phyloP scores from a whole-genome alignment of 1,140 invertebrate species.

The Ylistrum balloti region DNA sequence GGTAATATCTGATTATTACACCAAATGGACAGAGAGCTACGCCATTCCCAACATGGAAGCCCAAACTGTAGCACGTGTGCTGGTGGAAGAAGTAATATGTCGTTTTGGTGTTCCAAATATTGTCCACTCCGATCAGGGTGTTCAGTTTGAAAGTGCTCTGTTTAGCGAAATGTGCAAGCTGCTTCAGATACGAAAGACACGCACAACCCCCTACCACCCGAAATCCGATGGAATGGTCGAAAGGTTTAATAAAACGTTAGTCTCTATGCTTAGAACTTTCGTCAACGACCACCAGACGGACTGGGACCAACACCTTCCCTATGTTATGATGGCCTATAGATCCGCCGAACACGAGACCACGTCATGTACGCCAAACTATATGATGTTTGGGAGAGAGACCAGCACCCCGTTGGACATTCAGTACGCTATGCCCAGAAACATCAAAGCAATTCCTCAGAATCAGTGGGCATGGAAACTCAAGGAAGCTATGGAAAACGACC shows the following conservation, averaged over 20 bases:
- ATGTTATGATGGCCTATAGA: constrained; percentile 56
- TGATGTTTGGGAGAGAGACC: constrained; percentile 62
- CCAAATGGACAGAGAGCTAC: constrained; percentile 66
- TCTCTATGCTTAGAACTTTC: constrained; percentile 47
- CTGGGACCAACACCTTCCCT: constrained; percentile 54
- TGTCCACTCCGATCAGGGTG: constrained; percentile 79
- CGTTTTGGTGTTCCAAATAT: constrained; percentile 78
- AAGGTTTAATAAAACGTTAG: constrained; percentile 58
- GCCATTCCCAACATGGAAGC: constrained; percentile 66
- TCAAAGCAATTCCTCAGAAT: neutral
- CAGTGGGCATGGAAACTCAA: constrained; percentile 49
- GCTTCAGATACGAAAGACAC: constrained; percentile 54
- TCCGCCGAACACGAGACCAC: constrained; percentile 47
- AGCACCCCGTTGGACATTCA: constrained; percentile 42
- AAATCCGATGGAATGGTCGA: constrained; percentile 62
- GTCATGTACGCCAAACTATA: constrained; percentile 40
- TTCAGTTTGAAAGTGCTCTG: constrained; percentile 56
- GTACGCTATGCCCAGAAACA: neutral
- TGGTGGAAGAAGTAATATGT: constrained; percentile 76
- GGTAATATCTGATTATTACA: constrained; percentile 70
- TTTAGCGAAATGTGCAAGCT: constrained; percentile 57
- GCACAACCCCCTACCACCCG: constrained; percentile 60
- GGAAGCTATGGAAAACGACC: constrained; percentile 35
- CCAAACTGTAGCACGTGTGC: constrained; percentile 72
- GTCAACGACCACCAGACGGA: constrained; percentile 19